These are phyloP conservation scores for Trachelus stipa DNA, from an alignment of 2,888 invertebrate genomes.

Conservation along the genomic window DNA sequence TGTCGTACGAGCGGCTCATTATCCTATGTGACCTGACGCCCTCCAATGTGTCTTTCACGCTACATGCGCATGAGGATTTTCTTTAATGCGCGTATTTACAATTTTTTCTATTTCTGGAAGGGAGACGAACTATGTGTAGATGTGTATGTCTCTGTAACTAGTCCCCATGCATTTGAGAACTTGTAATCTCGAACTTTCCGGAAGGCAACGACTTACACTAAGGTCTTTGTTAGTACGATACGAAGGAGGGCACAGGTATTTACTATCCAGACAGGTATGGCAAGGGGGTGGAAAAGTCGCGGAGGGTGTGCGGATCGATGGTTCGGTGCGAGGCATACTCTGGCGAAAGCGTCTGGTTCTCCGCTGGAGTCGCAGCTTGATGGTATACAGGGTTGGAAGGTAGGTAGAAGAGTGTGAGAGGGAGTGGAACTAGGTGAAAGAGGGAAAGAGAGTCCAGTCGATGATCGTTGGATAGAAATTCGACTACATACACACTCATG, in stretches of 20 bases:
- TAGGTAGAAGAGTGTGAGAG: neutral
- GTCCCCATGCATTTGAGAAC: neutral
- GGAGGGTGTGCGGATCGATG: conserved; percentile 54
- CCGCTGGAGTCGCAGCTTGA: neutral
- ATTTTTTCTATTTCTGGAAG: neutral
- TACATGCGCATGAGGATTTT: neutral
- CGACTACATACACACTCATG: neutral
- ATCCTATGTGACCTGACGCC: conserved; percentile 28
- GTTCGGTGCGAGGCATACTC: conserved; percentile 34
- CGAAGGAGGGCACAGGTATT: neutral
- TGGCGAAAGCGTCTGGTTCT: conserved; percentile 31
- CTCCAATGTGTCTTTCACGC: conserved; percentile 6
- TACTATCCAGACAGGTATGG: conserved; percentile 17
- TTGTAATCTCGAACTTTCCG: neutral
- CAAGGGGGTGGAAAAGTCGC: conserved; percentile 27
- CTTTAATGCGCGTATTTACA: neutral
- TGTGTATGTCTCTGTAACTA: neutral
- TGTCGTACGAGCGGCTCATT: conserved; percentile 23
- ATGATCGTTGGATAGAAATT: neutral
- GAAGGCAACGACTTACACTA: neutral
- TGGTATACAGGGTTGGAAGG: conserved; percentile 3
- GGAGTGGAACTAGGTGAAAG: neutral
- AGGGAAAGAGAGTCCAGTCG: neutral
- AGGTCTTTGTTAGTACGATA: neutral
- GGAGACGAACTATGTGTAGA: neutral